Evolutionary conservation across 2,888 invertebrate species (phyloP), one percentile per base, ranked within the genome.

Genomic region (Hyposoter dolosus): DNA sequence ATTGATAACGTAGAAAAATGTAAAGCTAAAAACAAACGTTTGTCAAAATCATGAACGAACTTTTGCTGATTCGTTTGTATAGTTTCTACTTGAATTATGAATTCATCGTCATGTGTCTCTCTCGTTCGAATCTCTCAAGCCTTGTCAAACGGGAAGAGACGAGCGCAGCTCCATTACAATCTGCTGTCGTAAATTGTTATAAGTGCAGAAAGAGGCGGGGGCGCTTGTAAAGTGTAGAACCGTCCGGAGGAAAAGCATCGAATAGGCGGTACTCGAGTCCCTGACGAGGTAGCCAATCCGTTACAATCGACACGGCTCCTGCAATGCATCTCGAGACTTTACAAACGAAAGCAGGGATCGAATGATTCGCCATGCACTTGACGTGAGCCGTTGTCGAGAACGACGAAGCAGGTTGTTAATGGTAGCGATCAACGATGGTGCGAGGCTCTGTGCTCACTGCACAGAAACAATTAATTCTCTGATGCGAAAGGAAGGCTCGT

Each of bases 241-340:
- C 56, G 82, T 47, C 32, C 69, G 82, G 56, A 47, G 43, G 45
- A 53, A n/a, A n/a, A 40, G 45, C 63, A 47, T 56, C 50, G 17
- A 66, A 82, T 85, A 90, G 89, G 88, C 89, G 89, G 83, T 87
- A 66, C 88, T 78, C 56, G 79, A 75, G 77, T 75, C 86, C 79
- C 88, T 82, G 86, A 90, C 50, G 65, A 78, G 81, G 35, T 63
- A 85, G 75, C 89, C 87, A 89, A 90, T 90, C 83, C 60, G 76
- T 71, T 53, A 60, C 74, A 78, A 45, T 78, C 45, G 74, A 68
- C 75, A 74, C 56, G 78, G 75, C 40, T 47, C 12, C 23, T 35
- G 53, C 50, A 47, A 47, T 28, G 19, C 45, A 47, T 47, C 47
- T 32, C 32, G n/a, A 32, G 28, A 28, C 17, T 7, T 71, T 53